Evolutionary conservation across 2,113 vertebrate genomes (phyloP), one percentile per base, ranked within the genome.

Genomic region (Sinocyclocheilus anophthalmus): DNA sequence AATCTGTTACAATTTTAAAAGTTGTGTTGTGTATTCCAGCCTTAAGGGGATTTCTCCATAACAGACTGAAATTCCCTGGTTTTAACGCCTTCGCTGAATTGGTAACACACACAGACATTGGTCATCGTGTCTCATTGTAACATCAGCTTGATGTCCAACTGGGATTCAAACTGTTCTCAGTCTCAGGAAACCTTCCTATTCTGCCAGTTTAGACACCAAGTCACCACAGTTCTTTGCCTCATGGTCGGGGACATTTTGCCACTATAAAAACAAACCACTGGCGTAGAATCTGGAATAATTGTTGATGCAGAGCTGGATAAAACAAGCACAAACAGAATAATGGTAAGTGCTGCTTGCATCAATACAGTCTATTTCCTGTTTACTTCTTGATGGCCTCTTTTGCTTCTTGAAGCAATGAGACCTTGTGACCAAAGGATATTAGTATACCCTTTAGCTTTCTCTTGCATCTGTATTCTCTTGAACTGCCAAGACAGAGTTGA

Each of bases 261-360:
- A 48, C 90, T 90, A 72, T 59, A 80, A 93, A 80, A 93, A 92
- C 90, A 92, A 88, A 80, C 85, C 8, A 0, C 80, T 91, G 90
- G 91, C 89, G 92, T 61, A 87, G 88, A 88, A 87, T 37, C 87
- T 84, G 69, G 91, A 90, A 92, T 92, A 93, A 92, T 91, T 93
- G 88, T 92, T 92, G 84, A 90, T 81, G 85, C 55, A 37, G 81
- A 89, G 86, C 85, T 85, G 76, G 90, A 92, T 90, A 92, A 81
- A 89, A 92, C 90, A 93, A 92, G 87, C 89, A 87, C 61, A 79
- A 85, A 88, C 85, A 89, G n/a, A 84, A 92, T 91, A 89, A 92
- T 91, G 89, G 90, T 89, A 85, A 26, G 10, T 59, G 77, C 26
- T 69, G 65, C 39, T 88, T 88, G 85, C 87, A 91, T 81, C 55